These are phyloP conservation scores for Bombylius major DNA, from an alignment of 2,888 invertebrate genomes.

Conservation along the genomic window DNA sequence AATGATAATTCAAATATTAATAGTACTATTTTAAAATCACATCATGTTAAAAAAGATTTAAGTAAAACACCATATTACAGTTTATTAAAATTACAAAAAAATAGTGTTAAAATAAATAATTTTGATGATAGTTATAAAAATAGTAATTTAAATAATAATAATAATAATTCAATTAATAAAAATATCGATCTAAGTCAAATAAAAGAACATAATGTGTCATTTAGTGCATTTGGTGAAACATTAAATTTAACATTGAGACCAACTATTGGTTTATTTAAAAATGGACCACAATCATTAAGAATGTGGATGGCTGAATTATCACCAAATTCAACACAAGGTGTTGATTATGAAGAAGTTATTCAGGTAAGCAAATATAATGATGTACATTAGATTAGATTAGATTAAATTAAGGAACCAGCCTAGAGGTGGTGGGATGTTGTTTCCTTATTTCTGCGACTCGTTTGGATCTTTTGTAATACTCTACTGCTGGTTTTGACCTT, in stretches of 20 bases:
- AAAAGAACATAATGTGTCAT: constrained; percentile 48
- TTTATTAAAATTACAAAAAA: constrained; percentile 21
- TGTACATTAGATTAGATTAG: too few relatives aligned
- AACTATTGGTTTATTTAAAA: constrained; percentile 65
- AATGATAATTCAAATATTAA: neutral
- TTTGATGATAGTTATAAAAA: constrained; percentile 13
- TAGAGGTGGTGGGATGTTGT: too few relatives aligned
- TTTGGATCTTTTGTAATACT: too few relatives aligned
- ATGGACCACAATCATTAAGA: constrained; percentile 49
- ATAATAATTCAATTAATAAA: constrained; percentile 4
- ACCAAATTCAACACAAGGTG: constrained; percentile 61
- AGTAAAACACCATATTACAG: constrained; percentile 36
- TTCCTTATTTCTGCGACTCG: too few relatives aligned
- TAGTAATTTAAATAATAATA: constrained; percentile 15
- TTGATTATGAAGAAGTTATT: constrained; percentile 63
- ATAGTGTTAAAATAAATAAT: too few relatives aligned
- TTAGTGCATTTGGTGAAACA: constrained; percentile 69
- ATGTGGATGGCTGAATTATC: constrained; percentile 72
- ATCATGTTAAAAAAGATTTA: constrained; percentile 37
- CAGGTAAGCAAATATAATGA: constrained; percentile 43
- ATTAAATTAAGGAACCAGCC: too few relatives aligned
- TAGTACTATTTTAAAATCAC: constrained; percentile 17
- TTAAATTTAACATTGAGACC: constrained; percentile 61
- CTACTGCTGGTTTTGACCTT: too few relatives aligned
- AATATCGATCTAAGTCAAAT: constrained; percentile 20